Evolutionary conservation across 2,797 vertebrate species (phyloP), one percentile per base, ranked within the genome.

Genomic region (Aselliscus stoliczkanus): DNA sequence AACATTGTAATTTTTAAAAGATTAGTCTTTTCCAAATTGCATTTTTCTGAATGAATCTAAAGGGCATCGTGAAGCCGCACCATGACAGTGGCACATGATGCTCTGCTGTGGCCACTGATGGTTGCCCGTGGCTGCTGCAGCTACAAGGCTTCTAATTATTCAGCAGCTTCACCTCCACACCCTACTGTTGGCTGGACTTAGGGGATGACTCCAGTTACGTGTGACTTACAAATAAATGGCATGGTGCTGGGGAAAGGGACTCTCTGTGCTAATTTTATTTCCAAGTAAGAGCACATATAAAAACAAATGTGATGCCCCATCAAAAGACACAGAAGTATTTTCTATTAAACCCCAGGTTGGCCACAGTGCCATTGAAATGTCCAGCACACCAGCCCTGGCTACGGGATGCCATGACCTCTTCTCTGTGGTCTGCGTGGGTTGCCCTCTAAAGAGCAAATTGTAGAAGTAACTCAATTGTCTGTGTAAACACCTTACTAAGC

Each of bases 41-140:
- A n/a, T 31, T 84, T 84, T 84, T 42, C 21, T 50, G 54, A 52
- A 62, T 34, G 52, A 77, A 60, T 27, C 58, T 15, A 27, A 44
- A 52, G n/a, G 34, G 34, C n/a, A 25, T 34, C 5, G 4, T 60
- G 83, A 81, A 56, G 69, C 10, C 37, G 11, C 12, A 23, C 25
- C 10, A 2, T 14, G 4, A 2, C 1, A 50, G 39, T 29, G 56
- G 31, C 70, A 23, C n/a, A 4, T 5, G 73, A 14, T 4, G 11
- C 37, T 21, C 54, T 18, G 47, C 56, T 8, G 15, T 47, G 54
- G n/a, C 20, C 27, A 0, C 0, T 6, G 4, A 0, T 0, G 12
- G 37, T 27, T 58, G 73, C 21, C 54, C 12, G 0, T 0, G 11
- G 80, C 42, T 21, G 52, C 31, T 4, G 2, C 12, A 25, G 25